Conservation (phyloP, 2,888 invertebrate genomes). For the Hesperia comma region DNA sequence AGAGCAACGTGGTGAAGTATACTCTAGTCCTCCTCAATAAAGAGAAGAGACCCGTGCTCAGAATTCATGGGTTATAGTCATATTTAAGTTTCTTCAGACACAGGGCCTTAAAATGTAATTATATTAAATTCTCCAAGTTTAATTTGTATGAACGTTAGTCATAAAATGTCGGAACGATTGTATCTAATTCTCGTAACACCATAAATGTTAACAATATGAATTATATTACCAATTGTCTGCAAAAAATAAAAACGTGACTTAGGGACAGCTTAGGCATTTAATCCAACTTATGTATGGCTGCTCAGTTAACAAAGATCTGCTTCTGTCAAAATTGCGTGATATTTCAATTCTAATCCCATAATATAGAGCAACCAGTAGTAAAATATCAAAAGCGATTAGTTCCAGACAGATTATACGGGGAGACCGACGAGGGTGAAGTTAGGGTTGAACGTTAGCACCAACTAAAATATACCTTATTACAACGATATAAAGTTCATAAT, state of each 20-base stretch:
- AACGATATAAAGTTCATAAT: constrained; percentile 15
- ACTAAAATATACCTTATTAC: constrained; percentile 34
- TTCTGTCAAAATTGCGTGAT: constrained; percentile 36
- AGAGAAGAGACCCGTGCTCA: no score
- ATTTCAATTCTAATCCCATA: constrained; percentile 51
- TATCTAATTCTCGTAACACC: no score
- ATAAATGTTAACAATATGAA: no score
- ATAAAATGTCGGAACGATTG: no score
- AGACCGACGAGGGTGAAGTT: constrained; percentile 55
- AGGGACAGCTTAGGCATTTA: no score
- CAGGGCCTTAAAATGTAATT: no score
- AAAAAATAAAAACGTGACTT: background rate
- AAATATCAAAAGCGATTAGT: constrained; percentile 68
- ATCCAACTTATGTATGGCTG: background rate
- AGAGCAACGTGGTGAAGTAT: no score
- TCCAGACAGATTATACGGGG: constrained; percentile 65
- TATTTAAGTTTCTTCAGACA: no score
- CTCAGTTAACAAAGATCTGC: background rate
- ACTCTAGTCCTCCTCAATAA: no score
- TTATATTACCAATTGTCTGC: background rate
- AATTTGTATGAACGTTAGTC: no score
- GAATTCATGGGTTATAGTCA: no score
- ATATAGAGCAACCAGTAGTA: constrained; percentile 51
- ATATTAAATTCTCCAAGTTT: no score
- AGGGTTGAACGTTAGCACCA: constrained; percentile 46